phyloP scores from a whole-genome alignment of 2,113 vertebrate genomes.

The Sander lucioperca region DNA sequence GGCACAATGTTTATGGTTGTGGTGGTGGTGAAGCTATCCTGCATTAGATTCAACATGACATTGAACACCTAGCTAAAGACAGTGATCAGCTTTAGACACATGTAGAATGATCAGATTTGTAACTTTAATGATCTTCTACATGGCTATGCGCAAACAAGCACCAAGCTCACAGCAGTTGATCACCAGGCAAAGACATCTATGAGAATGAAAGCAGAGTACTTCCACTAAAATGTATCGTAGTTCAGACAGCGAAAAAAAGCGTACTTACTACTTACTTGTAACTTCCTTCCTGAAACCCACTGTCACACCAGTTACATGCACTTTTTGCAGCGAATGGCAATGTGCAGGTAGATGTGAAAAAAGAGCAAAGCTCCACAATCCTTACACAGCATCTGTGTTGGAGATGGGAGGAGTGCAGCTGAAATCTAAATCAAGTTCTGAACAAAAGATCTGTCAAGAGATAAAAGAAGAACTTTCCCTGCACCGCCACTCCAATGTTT shows the following conservation, averaged over 20 bases:
- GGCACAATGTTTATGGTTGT: slow-evolving; percentile 12
- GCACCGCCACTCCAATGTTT: slow-evolving; percentile 3
- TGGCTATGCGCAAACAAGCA: not conserved
- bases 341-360: slow-evolving; percentile 28
- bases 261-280: not conserved
- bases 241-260: not conserved
- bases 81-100: not conserved
- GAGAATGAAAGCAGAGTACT: not conserved
- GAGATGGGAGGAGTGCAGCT: slow-evolving; percentile 10
- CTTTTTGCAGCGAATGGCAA: not conserved
- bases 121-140: not conserved
- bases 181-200: not conserved
- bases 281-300: slow-evolving; percentile 7
- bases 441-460: slow-evolving; percentile 11
- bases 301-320: slow-evolving; percentile 16
- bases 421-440: slow-evolving; percentile 19
- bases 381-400: slow-evolving; percentile 26
- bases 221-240: not conserved
- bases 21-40: not conserved
- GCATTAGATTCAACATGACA: not conserved
- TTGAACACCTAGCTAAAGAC: not conserved
- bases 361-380: slow-evolving; percentile 15
- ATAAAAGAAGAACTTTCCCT: not conserved
- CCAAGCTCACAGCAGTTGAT: not conserved
- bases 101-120: not conserved